Conservation (phyloP, 37 sponge, comb jelly and placozoan species). For the Geodia barretti region DNA sequence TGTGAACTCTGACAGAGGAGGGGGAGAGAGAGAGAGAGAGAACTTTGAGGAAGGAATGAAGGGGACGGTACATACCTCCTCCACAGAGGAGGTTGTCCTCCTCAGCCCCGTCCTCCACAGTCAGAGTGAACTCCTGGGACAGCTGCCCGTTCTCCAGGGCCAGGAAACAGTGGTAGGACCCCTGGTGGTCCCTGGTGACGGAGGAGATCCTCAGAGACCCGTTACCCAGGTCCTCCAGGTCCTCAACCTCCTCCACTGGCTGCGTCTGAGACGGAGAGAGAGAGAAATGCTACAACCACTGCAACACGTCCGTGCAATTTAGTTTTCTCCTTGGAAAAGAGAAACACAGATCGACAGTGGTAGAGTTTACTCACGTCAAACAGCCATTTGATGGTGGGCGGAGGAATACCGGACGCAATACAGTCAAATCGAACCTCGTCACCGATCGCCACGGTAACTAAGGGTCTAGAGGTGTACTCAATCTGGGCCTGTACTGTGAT, state of each 20-base stretch:
- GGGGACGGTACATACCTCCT: background rate
- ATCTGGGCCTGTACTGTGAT: conserved; percentile 33
- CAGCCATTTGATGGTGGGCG: conserved; percentile 33
- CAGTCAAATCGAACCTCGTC: conserved; percentile 37
- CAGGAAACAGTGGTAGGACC: conserved; percentile 39
- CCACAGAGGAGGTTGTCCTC: background rate
- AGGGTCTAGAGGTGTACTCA: background rate
- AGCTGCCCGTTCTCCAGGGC: background rate
- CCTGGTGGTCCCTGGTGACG: conserved; percentile 11
- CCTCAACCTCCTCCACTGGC: background rate
- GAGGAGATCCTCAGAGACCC: conserved; percentile 34
- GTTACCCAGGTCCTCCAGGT: conserved; percentile 10
- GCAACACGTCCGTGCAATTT: background rate
- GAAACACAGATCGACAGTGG: background rate
- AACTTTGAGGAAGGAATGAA: background rate
- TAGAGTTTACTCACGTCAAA: background rate
- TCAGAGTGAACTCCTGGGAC: background rate
- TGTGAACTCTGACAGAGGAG: background rate
- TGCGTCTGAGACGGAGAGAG: background rate
- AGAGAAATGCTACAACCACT: too few relatives aligned
- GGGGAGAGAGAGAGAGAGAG: conserved; percentile 22
- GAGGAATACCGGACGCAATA: conserved; percentile 33
- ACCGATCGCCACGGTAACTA: conserved; percentile 13
- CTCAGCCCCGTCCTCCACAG: background rate
- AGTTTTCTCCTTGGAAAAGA: too few relatives aligned